Percentiles rank a stretch among this genome's conserved stretches.
Conservation (phyloP, 2,113 vertebrate species). For the Myrmophylax atrothorax region DNA sequence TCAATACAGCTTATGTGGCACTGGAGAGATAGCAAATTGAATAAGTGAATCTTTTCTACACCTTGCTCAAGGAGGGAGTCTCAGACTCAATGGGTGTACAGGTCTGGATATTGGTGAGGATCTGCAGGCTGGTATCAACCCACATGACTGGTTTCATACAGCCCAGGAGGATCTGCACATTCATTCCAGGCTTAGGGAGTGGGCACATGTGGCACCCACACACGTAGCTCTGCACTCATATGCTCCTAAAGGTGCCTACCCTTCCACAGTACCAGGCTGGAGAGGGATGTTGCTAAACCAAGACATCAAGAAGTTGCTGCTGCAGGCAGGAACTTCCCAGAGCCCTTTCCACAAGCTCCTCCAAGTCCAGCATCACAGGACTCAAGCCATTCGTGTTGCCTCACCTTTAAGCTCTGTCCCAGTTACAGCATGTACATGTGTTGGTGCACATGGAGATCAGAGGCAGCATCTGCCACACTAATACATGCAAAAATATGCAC, state of each 20-base stretch:
- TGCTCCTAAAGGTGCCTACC: not conserved
- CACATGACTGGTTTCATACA: not conserved
- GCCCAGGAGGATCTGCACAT: not conserved
- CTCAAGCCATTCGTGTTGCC: accelerated
- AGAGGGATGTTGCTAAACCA: not conserved
- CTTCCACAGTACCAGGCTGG: not conserved
- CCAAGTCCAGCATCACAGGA: not conserved
- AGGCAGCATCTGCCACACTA: not conserved
- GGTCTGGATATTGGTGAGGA: not conserved
- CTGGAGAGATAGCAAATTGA: conserved; percentile 68
- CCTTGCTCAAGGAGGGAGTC: conserved; percentile 7
- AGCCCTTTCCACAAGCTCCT: not conserved
- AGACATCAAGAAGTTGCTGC: not conserved
- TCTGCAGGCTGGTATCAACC: not conserved
- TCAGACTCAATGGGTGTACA: not conserved
- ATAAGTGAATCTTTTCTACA: conserved; percentile 50
- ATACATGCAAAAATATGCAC: not conserved
- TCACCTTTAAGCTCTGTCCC: not conserved
- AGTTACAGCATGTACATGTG: accelerated
- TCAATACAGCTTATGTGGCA: conserved; percentile 75
- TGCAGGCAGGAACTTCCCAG: not conserved
- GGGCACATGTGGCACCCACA: accelerated
- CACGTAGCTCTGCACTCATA: accelerated
- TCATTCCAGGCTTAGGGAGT: not conserved
- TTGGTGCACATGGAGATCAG: not conserved